phyloP scores from a whole-genome alignment of 2,888 invertebrate genomes.

The Parasteatoda lunata region DNA sequence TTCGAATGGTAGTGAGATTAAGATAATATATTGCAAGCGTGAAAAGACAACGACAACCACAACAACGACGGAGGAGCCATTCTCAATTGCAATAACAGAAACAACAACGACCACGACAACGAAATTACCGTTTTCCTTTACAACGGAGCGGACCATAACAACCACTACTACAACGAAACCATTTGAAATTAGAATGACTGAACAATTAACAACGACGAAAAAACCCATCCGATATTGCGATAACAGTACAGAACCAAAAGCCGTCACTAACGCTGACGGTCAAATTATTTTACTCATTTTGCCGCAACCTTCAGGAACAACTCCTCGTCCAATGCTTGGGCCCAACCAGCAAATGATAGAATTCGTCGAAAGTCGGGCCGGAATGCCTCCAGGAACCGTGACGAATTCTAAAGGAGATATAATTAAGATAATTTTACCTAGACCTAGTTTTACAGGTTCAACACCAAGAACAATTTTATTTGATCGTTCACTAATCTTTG shows the following conservation, averaged over 20 bases:
- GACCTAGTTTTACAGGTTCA: background rate
- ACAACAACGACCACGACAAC: too few relatives aligned
- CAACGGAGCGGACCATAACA: too few relatives aligned
- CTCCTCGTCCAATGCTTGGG: background rate
- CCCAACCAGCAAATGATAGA: background rate
- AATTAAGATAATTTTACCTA: conserved; percentile 7
- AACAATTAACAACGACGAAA: too few relatives aligned
- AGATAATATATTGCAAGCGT: too few relatives aligned
- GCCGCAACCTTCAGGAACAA: background rate
- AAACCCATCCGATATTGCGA: background rate
- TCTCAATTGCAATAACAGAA: too few relatives aligned
- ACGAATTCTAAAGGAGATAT: background rate
- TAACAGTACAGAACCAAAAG: background rate
- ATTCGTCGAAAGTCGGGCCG: background rate
- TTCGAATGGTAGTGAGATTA: background rate
- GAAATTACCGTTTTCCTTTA: too few relatives aligned
- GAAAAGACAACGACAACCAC: too few relatives aligned
- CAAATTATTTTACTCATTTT: background rate
- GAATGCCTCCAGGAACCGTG: conserved; percentile 4
- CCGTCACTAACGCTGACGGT: background rate
- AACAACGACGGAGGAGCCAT: too few relatives aligned
- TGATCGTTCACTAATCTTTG: background rate
- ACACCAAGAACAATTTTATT: background rate
- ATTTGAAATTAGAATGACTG: too few relatives aligned
- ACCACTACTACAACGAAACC: too few relatives aligned